Base-by-base conservation (phyloP, 2,888 invertebrate genomes). In the Asteroscopus sphinx region DNA sequence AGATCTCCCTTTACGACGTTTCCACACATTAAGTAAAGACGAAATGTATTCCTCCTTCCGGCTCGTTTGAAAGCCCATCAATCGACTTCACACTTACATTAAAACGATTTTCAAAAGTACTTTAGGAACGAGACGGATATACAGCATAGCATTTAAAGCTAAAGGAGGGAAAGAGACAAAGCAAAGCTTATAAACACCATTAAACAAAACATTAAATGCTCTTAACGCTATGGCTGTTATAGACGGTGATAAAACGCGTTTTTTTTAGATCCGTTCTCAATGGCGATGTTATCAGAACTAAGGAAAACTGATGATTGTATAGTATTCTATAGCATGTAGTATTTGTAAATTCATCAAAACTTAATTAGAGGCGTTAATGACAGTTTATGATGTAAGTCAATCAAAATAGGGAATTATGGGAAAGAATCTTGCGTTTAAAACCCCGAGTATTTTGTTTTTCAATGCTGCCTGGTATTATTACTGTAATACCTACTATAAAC, bases 161-260 rank as follows among this genome's bases (percentile, higher is more conserved):
- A 12, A 35, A 52, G 9, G 61, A 47, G 15, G 15, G 53, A 78
- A 32, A 55, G 73, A 67, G 70, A 70, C 33, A 26, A 39, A 53
- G 40, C 33, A 46, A 65, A 65, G 66, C 76, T 73, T 69, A 65
- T 58, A 69, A 73, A 73, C 68, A 73, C 56, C 62, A 65, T 72
- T 75, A 75, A 75, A 67, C 61, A 54, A 48, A 37, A 41, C 72
- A 66, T 73, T 71, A 76, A 72, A 64, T 53, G 65, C 62, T 76
- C 64, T 68, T 76, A 73, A 62, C 68, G 64, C 62, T 61, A 64
- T 60, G 48, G 48, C 44, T 48, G 73, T 79, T 69, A 79, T 63
- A 67, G 59, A 40, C 42, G 51, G 40, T 40, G 15, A 66, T 76
- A 69, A 76, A 73, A 37, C 8, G 37, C 16, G 12, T 16, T 49